A percentile compares a stretch with the other conserved stretches of the same genome.
Evolutionary conservation across 1,140 invertebrate genomes (phyloP).

Genomic region (Oppia nitens): DNA sequence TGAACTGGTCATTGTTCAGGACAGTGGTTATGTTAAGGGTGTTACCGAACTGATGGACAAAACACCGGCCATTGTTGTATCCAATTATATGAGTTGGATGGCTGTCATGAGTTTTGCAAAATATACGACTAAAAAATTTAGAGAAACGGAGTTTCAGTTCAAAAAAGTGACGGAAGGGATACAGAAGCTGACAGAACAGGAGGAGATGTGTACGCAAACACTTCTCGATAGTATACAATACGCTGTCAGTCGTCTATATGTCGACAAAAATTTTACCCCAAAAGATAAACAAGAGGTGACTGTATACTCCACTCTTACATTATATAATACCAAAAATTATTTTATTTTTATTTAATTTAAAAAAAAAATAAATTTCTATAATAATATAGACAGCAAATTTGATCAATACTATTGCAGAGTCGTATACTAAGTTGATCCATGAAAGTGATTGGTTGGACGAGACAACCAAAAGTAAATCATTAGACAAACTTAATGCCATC

Average conservation of each 20-base stretch:
- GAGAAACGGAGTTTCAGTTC: slow-evolving; percentile 1
- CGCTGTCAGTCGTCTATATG: background rate
- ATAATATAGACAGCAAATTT: background rate
- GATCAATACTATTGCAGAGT: background rate
- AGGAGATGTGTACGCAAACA: background rate
- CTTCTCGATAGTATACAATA: background rate
- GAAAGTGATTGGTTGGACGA: background rate
- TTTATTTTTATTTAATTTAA: too few relatives aligned
- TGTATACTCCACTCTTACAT: too few relatives aligned
- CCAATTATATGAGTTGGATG: background rate
- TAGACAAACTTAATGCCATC: background rate
- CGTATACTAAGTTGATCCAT: background rate
- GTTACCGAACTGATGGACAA: background rate
- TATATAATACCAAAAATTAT: too few relatives aligned
- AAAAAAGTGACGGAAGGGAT: background rate
- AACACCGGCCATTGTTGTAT: background rate
- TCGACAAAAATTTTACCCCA: background rate
- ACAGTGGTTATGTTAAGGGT: background rate
- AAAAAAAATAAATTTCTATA: too few relatives aligned
- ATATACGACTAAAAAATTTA: background rate
- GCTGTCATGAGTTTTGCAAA: background rate
- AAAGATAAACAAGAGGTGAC: background rate
- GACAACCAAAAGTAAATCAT: background rate
- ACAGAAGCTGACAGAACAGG: background rate
- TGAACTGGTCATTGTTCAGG: background rate